Evolutionary conservation across 1,140 invertebrate species (phyloP).

Genomic region (Zaprionus tsacasi): DNA sequence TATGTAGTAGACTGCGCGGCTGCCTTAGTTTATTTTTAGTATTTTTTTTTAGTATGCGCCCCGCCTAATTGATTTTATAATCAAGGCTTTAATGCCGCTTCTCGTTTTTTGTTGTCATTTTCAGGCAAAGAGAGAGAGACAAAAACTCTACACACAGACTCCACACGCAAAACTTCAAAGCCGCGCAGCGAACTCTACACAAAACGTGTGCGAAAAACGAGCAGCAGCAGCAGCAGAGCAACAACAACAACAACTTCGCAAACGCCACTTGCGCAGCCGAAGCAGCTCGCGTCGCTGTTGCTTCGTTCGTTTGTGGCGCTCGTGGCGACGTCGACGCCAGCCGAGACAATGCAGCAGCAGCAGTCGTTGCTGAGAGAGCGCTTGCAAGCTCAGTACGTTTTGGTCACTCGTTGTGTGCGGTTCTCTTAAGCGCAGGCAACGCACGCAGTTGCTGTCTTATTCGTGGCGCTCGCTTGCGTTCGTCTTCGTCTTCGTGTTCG

Average conservation of each 20-base stretch:
- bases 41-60: constrained; percentile 11
- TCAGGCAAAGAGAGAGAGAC: constrained; percentile 42
- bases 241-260: constrained; percentile 28
- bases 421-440: constrained; percentile 39
- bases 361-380: constrained; percentile 14
- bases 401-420: constrained; percentile 60
- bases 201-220: constrained; percentile 54
- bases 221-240: not conserved
- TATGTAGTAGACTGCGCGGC: constrained; percentile 43
- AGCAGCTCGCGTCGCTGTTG: constrained; percentile 56
- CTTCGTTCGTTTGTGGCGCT: constrained; percentile 40
- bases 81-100: constrained; percentile 74
- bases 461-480: not conserved
- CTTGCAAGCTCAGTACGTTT: constrained; percentile 44
- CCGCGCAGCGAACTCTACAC: constrained; percentile 39
- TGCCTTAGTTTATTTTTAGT: constrained; percentile 29
- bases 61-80: constrained; percentile 77
- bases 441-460: constrained; percentile 5
- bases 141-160: constrained; percentile 39
- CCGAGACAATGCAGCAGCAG: constrained; percentile 13
- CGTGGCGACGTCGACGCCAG: constrained; percentile 18
- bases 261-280: constrained; percentile 70
- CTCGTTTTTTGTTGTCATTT: constrained; percentile 63
- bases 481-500: constrained; percentile 6
- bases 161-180: constrained; percentile 49